These are phyloP conservation scores for Elegia similella DNA, from an alignment of 2,888 invertebrate species.

Conservation along the genomic window DNA sequence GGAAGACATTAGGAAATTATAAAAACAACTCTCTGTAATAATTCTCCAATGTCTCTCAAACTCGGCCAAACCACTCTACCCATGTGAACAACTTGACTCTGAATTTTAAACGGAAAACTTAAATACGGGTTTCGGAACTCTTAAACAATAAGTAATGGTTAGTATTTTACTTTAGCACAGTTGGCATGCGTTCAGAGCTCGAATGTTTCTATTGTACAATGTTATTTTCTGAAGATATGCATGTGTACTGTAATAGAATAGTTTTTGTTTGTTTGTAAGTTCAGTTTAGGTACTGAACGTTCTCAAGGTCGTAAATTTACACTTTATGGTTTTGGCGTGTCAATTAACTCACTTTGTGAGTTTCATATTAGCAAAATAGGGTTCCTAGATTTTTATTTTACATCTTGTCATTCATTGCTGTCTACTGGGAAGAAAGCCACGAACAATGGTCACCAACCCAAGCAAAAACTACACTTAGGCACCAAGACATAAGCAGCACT, in stretches of 20 bases:
- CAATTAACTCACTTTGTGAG: no score
- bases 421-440: no score
- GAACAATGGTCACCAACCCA: no score
- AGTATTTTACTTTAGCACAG: slow-evolving; percentile 31
- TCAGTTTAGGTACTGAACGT: neutral
- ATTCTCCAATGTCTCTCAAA: neutral
- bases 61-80: neutral
- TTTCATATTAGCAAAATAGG: no score
- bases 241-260: slow-evolving; percentile 1
- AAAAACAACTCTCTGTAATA: no score
- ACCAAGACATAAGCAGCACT: no score
- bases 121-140: slow-evolving; percentile 39
- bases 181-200: slow-evolving; percentile 21
- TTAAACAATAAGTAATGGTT: slow-evolving; percentile 41
- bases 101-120: slow-evolving; percentile 48
- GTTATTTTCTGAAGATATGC: slow-evolving; percentile 4
- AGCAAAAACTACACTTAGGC: no score
- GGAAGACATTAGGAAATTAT: no score
- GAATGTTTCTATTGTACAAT: slow-evolving; percentile 12
- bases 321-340: no score
- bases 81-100: slow-evolving; percentile 25
- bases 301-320: neutral
- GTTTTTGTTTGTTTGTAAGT: slow-evolving; percentile 1
- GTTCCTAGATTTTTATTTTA: no score
- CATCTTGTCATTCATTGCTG: no score